These are phyloP conservation scores for Drosophila pandora DNA, from an alignment of 1,140 invertebrate genomes.

Conservation along the genomic window DNA sequence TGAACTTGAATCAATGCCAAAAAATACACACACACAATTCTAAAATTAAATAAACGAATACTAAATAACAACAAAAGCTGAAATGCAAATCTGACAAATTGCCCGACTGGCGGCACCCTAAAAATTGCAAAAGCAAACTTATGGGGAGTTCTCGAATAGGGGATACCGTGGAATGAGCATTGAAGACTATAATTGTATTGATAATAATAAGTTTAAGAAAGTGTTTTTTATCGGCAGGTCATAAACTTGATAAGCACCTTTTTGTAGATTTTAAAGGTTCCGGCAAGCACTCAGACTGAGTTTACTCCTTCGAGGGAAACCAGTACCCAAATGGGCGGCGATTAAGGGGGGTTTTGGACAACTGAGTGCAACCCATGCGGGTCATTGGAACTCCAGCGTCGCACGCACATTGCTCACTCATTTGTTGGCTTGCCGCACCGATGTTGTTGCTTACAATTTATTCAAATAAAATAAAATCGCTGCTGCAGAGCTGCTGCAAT, in stretches of 20 bases:
- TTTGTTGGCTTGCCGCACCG: constrained; percentile 27
- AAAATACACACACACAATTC: constrained; percentile 58
- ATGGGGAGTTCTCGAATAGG: constrained; percentile 9
- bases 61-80: constrained; percentile 18
- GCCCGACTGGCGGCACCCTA: constrained; percentile 67
- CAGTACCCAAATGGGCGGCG: constrained; percentile 8
- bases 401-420: constrained; percentile 70
- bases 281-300: background rate
- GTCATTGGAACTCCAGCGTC: constrained; percentile 77
- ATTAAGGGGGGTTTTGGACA: background rate
- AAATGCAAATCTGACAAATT: constrained; percentile 52
- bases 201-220: too few relatives aligned
- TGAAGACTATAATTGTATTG: too few relatives aligned
- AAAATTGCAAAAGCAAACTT: constrained; percentile 25
- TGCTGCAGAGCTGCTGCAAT: constrained; percentile 37
- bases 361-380: constrained; percentile 56
- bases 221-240: too few relatives aligned
- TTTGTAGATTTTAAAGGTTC: background rate
- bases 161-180: background rate
- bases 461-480: constrained; percentile 69
- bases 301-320: constrained; percentile 35
- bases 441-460: constrained; percentile 60
- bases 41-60: constrained; percentile 62
- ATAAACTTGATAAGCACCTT: too few relatives aligned
- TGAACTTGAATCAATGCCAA: constrained; percentile 82